Evolutionary conservation across 1,140 invertebrate genomes (phyloP).

Genomic region (Nasonia vitripennis): DNA sequence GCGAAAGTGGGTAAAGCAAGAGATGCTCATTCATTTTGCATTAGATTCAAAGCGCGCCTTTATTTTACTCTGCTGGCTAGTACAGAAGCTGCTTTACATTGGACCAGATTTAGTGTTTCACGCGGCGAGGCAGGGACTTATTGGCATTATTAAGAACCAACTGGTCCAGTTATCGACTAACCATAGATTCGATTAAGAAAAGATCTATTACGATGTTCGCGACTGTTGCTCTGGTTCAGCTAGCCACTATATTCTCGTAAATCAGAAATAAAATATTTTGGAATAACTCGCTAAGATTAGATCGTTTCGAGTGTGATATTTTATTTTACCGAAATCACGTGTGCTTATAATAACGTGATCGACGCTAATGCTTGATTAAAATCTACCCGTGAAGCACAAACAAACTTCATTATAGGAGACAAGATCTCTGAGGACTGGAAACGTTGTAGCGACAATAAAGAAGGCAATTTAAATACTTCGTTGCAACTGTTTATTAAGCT

Average conservation of each 20-base stretch:
- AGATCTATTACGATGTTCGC: neutral
- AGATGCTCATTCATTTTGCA: conserved; percentile 40
- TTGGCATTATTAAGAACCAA: neutral
- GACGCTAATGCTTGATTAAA: too few species aligned
- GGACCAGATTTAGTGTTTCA: neutral
- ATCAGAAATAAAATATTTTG: neutral
- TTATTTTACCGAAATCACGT: too few species aligned
- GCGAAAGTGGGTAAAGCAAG: neutral
- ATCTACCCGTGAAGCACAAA: too few species aligned
- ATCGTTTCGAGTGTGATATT: neutral
- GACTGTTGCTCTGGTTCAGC: neutral
- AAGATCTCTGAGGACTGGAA: too few species aligned
- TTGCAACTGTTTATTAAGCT: too few species aligned
- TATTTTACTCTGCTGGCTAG: neutral
- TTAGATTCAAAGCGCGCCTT: conserved; percentile 23
- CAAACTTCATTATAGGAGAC: too few species aligned
- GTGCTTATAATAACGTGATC: too few species aligned
- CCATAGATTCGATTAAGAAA: neutral
- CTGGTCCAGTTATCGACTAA: conserved; percentile 15
- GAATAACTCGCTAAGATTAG: neutral
- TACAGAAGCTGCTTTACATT: neutral
- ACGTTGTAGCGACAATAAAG: too few species aligned
- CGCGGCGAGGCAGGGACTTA: neutral
- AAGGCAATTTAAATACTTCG: too few species aligned
- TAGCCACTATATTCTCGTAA: neutral